Conservation (phyloP, 2,888 invertebrate genomes). For the Spilosoma lubricipeda region DNA sequence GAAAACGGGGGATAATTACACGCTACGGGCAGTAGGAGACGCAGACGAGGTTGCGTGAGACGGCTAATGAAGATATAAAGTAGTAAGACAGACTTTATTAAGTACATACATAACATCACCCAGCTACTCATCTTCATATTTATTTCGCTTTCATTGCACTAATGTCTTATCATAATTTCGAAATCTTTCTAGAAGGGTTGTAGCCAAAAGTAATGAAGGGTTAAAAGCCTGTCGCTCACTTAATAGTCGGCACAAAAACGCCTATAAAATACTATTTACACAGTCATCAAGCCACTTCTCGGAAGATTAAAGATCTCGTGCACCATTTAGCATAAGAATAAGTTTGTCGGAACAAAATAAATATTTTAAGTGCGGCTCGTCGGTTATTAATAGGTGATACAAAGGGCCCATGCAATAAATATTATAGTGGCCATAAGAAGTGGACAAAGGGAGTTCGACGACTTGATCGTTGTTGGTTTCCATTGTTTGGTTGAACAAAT, state of each 20-base stretch:
- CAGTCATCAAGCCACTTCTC: slow-evolving; percentile 26
- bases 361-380: slow-evolving; percentile 17
- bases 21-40: too few relatives aligned
- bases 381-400: slow-evolving; percentile 39
- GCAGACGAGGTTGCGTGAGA: too few relatives aligned
- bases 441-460: slow-evolving; percentile 82
- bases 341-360: slow-evolving; percentile 26
- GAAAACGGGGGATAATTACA: too few relatives aligned
- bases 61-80: neutral
- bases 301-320: slow-evolving; percentile 28
- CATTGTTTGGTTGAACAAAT: slow-evolving; percentile 48
- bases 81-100: neutral
- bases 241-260: slow-evolving; percentile 20
- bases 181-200: neutral
- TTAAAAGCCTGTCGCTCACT: slow-evolving; percentile 7
- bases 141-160: neutral
- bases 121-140: neutral
- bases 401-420: slow-evolving; percentile 66
- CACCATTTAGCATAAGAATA: slow-evolving; percentile 36
- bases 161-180: neutral
- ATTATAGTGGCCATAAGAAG: slow-evolving; percentile 72
- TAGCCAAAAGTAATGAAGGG: slow-evolving; percentile 5
- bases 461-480: slow-evolving; percentile 61
- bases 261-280: slow-evolving; percentile 15
- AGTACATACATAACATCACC: neutral